These are phyloP conservation scores for Xenentodon cancila DNA, from an alignment of 2,797 vertebrate species.

Conservation along the genomic window DNA sequence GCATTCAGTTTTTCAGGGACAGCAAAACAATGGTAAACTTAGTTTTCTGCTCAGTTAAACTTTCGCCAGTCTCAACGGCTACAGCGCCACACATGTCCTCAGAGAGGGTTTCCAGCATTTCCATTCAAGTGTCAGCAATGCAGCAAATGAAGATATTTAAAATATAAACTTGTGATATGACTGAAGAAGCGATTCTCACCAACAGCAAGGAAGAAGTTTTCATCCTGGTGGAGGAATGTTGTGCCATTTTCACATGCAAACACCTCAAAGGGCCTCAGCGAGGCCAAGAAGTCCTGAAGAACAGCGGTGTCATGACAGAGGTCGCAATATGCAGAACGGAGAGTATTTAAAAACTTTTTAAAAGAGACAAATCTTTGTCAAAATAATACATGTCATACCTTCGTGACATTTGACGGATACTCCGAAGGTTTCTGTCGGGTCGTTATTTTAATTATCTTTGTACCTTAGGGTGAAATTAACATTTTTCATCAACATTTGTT, in stretches of 20 bases:
- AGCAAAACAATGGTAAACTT: too few relatives aligned
- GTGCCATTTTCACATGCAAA: slow-evolving; percentile 75
- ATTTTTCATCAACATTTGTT: not conserved
- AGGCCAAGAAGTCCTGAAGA: slow-evolving; percentile 56
- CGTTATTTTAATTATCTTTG: slow-evolving; percentile 47
- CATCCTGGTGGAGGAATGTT: slow-evolving; percentile 67
- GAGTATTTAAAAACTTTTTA: rapidly evolving
- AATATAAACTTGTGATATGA: too few relatives aligned
- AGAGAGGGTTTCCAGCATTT: too few relatives aligned
- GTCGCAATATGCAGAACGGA: not conserved
- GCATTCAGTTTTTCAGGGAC: not conserved
- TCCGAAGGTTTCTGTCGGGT: slow-evolving; percentile 42
- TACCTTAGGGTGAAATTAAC: slow-evolving; percentile 39
- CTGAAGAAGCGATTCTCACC: slow-evolving; percentile 49
- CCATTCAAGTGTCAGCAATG: too few relatives aligned
- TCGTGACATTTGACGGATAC: slow-evolving; percentile 32
- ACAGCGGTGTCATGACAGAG: not conserved
- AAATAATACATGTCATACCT: slow-evolving; percentile 40
- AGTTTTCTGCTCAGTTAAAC: too few relatives aligned
- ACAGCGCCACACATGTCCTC: too few relatives aligned
- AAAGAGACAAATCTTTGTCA: not conserved
- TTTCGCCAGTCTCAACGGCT: too few relatives aligned
- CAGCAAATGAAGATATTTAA: too few relatives aligned
- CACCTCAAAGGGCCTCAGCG: slow-evolving; percentile 53
- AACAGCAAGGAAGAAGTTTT: slow-evolving; percentile 68